Evolutionary conservation across 2,888 invertebrate genomes (phyloP).

Genomic region (Ichneumoninae sp.): DNA sequence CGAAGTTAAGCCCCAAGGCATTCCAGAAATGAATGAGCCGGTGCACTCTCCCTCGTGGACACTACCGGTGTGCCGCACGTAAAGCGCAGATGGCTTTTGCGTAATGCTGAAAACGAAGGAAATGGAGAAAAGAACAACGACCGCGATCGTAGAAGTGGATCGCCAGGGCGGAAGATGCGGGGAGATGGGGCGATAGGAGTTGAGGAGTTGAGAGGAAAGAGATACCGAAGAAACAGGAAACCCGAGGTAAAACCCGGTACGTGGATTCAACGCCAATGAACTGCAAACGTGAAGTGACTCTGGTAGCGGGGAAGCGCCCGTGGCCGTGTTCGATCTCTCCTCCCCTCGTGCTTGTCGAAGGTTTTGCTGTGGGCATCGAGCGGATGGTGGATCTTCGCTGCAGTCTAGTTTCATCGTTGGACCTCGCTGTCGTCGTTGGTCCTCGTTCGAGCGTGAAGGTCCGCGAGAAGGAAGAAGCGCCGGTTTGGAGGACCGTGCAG

Average conservation of each 20-base stretch:
- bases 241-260: conserved; percentile 73
- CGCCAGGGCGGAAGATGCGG: conserved; percentile 29
- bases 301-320: conserved; percentile 51
- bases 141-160: conserved; percentile 47
- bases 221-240: conserved; percentile 7
- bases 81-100: conserved; percentile 12
- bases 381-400: neutral
- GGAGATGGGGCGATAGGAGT: conserved; percentile 54
- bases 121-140: conserved; percentile 9
- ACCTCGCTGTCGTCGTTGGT: conserved; percentile 10
- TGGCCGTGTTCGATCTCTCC: conserved; percentile 48
- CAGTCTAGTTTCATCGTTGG: conserved; percentile 1
- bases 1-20: conserved; percentile 40
- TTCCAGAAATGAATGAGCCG: conserved; percentile 67
- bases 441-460: conserved; percentile 29
- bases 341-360: conserved; percentile 1
- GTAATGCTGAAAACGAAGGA: conserved; percentile 4
- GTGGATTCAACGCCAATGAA: conserved; percentile 71
- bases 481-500: neutral
- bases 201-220: conserved; percentile 35
- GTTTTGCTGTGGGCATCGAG: neutral
- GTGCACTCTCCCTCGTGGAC: conserved; percentile 32
- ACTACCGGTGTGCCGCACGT: conserved; percentile 21
- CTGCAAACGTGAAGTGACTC: conserved; percentile 73
- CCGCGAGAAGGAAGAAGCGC: conserved; percentile 5